Conservation (phyloP, 2,797 vertebrate genomes). For the Toxotes lorentzi region DNA sequence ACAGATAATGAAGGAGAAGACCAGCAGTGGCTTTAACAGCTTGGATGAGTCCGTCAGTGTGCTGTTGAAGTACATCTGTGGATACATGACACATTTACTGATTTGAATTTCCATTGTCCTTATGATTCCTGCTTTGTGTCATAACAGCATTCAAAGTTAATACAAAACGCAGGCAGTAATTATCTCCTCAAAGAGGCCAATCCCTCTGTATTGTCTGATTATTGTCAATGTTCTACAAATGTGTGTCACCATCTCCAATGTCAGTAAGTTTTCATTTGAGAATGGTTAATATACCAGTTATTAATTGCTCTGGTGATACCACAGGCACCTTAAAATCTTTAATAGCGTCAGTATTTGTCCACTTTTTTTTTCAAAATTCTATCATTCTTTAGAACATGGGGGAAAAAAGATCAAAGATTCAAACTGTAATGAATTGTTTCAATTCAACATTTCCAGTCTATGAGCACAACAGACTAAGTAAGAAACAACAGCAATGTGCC, state of each 20-base stretch:
- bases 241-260: background rate
- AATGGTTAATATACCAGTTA: background rate
- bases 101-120: background rate
- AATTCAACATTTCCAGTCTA: too few relatives aligned
- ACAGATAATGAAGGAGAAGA: slow-evolving; percentile 97
- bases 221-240: background rate
- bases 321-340: too few relatives aligned
- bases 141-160: background rate
- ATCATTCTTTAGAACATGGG: too few relatives aligned
- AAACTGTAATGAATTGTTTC: too few relatives aligned
- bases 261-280: background rate
- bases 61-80: slow-evolving; percentile 99
- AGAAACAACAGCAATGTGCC: too few relatives aligned
- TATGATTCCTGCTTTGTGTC: background rate
- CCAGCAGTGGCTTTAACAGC: slow-evolving; percentile 95
- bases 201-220: background rate
- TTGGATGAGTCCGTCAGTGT: slow-evolving; percentile 97
- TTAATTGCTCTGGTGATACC: too few relatives aligned
- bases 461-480: too few relatives aligned
- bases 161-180: background rate
- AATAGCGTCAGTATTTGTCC: too few relatives aligned
- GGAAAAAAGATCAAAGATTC: too few relatives aligned
- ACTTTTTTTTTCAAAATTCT: too few relatives aligned
- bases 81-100: slow-evolving; percentile 40
- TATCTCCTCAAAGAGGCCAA: background rate